phyloP scores from a whole-genome alignment of 2,888 invertebrate genomes.

The Pristionchus maxplancki region DNA sequence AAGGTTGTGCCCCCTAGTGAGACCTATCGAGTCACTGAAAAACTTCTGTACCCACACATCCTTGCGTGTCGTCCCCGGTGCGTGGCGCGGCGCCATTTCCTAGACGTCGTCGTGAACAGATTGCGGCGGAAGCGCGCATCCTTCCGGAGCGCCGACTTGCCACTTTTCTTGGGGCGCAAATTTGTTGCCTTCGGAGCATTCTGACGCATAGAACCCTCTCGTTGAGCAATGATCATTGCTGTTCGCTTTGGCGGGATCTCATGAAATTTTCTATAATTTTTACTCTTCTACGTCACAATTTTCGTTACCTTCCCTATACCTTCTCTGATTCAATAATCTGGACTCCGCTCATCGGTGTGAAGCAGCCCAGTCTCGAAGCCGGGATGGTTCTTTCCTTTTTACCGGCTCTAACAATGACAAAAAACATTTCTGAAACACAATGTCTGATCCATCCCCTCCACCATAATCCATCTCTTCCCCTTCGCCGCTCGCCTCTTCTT shows the following conservation, averaged over 20 bases:
- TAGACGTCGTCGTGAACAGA: slow-evolving; percentile 23
- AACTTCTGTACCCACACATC: not conserved
- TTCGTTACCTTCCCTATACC: too few relatives aligned
- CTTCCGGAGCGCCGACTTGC: not conserved
- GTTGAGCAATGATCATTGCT: not conserved
- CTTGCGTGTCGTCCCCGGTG: not conserved
- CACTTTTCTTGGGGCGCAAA: not conserved
- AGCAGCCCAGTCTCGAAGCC: too few relatives aligned
- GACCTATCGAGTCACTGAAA: not conserved
- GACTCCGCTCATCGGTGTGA: too few relatives aligned
- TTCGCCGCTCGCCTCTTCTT: not conserved
- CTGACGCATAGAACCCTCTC: not conserved
- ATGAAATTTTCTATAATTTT: too few relatives aligned
- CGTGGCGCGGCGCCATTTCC: slow-evolving; percentile 28
- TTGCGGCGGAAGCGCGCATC: not conserved
- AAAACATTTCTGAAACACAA: not conserved
- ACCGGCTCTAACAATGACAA: too few relatives aligned
- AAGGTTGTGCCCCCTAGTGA: too few relatives aligned
- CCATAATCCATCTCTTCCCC: not conserved
- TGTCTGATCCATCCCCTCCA: not conserved
- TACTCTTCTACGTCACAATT: too few relatives aligned
- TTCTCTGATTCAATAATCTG: too few relatives aligned
- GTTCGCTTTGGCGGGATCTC: not conserved
- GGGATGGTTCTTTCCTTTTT: too few relatives aligned
- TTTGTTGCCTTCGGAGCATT: not conserved